These are phyloP conservation scores for Baronia brevicornis DNA, from an alignment of 2,888 invertebrate genomes.

Conservation along the genomic window DNA sequence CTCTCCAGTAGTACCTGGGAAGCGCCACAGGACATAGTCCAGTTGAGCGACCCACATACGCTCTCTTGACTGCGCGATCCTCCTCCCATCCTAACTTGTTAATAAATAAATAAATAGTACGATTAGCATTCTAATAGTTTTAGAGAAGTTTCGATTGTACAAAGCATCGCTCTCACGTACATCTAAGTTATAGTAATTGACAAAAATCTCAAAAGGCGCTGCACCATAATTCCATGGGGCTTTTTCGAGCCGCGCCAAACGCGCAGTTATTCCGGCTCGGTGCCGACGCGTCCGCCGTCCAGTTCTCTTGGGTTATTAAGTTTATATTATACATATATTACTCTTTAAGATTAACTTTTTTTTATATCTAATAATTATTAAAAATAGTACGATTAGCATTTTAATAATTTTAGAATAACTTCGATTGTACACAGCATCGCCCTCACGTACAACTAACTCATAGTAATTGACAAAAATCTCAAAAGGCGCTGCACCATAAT, in stretches of 20 bases:
- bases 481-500: background rate
- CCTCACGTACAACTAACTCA: background rate
- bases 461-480: slow-evolving; percentile 3
- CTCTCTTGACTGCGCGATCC: too few relatives aligned
- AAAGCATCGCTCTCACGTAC: background rate
- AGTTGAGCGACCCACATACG: too few relatives aligned
- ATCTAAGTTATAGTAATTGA: slow-evolving; percentile 3
- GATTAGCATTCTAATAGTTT: too few relatives aligned
- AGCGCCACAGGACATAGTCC: too few relatives aligned
- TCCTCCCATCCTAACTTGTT: too few relatives aligned
- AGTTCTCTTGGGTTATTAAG: slow-evolving; percentile 11
- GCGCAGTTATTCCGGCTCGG: slow-evolving; percentile 2
- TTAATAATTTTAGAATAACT: background rate
- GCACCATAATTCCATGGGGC: background rate
- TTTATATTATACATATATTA: too few relatives aligned
- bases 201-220: background rate
- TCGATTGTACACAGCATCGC: slow-evolving; percentile 2
- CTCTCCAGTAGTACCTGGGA: too few relatives aligned
- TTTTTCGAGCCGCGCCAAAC: background rate
- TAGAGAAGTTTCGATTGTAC: background rate
- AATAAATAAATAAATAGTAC: too few relatives aligned
- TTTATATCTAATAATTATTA: too few relatives aligned
- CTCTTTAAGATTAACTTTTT: too few relatives aligned
- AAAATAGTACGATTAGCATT: too few relatives aligned
- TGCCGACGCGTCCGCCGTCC: slow-evolving; percentile 13